Base-by-base conservation (phyloP, 1,140 invertebrate genomes). In the Trinorchestia longiramus region DNA sequence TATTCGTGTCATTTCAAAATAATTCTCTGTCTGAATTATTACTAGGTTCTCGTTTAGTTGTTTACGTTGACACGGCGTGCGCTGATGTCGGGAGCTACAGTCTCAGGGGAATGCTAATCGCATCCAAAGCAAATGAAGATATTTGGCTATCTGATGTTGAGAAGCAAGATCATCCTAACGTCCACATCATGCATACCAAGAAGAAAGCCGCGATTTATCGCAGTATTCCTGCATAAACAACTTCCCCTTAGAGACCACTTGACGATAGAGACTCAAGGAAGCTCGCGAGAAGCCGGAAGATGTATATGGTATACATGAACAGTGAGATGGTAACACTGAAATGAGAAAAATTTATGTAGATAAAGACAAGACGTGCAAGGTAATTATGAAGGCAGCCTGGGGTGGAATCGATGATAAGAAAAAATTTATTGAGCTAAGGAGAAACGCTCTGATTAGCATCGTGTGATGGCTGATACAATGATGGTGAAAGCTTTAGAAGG, bases 121-220 rank as follows among this genome's bases (percentile, higher is more conserved):
- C 92, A 94, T 94, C 92, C 92, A 94, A 94, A 94, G 92, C 92
- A 94, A 94, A 94, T 94, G 92, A 94, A 94, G 92, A 94, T 94
- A 94, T 94, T 94, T 47, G 92, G 92, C 92, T 44, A 94, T 94
- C 92, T 94, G 92, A 94, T 94, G 92, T 47, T 94, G 92, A 94
- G 92, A 94, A 94, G 92, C 92, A 94, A 94, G 92, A 94, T 94
- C 92, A 94, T 94, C 92, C 92, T 94, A 94, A 94, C 92, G 92
- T 94, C 92, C 92, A 94, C 92, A 94, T 94, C 92, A 94, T 94
- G 92, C 92, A 94, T 94, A 94, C 92, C 92, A 94, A 94, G 92
- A 94, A 94, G 92, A 94, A 94, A 94, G 92, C 92, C 43, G 92
- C 92, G 92, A 94, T 94, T 94, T 94, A 94, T 94, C 92, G 92